Base-by-base conservation (phyloP, 1,140 invertebrate genomes). In the Gonioctena quinquepunctata region DNA sequence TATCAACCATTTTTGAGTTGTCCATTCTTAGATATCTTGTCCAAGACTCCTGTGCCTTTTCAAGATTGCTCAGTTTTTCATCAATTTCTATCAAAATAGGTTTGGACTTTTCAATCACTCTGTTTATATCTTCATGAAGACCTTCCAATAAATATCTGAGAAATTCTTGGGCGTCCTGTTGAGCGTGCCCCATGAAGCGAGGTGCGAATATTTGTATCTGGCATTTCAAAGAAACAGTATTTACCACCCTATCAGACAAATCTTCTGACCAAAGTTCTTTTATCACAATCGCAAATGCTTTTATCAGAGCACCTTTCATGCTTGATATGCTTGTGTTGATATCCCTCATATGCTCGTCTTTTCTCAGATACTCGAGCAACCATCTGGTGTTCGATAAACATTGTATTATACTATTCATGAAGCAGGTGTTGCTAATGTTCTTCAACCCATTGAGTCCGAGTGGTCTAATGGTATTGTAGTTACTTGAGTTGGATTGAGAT, bases 61-160 rank as follows among this genome's bases (percentile, higher is more conserved):
- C 90, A 11, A n/a, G n/a, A n/a, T n/a, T n/a, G n/a, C n/a, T n/a
- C n/a, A n/a, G n/a, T n/a, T n/a, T n/a, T n/a, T n/a, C n/a, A n/a
- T n/a, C n/a, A n/a, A n/a, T n/a, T n/a, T n/a, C n/a, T n/a, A n/a
- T n/a, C n/a, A n/a, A n/a, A n/a, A n/a, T n/a, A 21, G 90, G 89
- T 63, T 89, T 88, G 1, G 92, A 92, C 76, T 93, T 93, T 21
- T 86, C 80, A 1, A 86, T 89, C 2, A 94, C 91, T 50, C 93
- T 85, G 83, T 98, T 99, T 0, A 98, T 90, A 80, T 98, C 96
- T 82, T 97, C 95, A 84, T 99, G 96, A 21, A 99, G 84, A 18
- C 96, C 96, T 83, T 98, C 95, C 57, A 99, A 86, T 66, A 99
- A 87, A 82, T 98, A 98, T 52, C 94, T 86, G 11, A 97, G 82